A percentile compares a stretch with the other conserved stretches of the same genome.
Conservation (phyloP, 2,888 invertebrate genomes). For the Ophion ventricosus region DNA sequence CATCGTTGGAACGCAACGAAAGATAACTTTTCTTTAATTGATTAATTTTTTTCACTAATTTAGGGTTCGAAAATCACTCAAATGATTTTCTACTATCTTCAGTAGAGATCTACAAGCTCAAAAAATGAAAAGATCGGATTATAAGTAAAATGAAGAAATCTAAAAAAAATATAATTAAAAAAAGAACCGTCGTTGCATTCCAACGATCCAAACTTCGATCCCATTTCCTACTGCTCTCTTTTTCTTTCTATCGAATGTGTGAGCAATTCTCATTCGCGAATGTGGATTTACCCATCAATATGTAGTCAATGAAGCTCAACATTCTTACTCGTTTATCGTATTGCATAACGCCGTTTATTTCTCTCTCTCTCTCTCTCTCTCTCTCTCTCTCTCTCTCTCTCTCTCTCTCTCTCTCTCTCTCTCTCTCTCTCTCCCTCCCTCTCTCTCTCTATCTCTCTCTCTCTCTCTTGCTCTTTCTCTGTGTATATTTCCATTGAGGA, state of each 20-base stretch:
- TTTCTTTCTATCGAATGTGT: not conserved
- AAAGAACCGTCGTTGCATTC: too few relatives aligned
- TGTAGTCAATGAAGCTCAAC: conserved; percentile 52
- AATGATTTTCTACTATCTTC: too few relatives aligned
- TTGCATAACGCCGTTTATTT: not conserved
- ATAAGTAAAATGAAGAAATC: too few relatives aligned
- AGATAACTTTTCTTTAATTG: too few relatives aligned
- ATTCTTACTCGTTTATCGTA: conserved; percentile 48
- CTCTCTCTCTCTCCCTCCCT: conserved; percentile 1
- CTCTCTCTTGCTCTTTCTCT: conserved; percentile 1
- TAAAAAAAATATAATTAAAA: too few relatives aligned
- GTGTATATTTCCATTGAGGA: conserved; percentile 41
- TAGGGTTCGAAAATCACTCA: too few relatives aligned
- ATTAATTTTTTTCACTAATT: too few relatives aligned
- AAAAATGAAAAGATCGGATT: too few relatives aligned
- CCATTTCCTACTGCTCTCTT: not conserved
- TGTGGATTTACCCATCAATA: conserved; percentile 26
- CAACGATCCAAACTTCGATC: too few relatives aligned
- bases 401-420: conserved; percentile 1
- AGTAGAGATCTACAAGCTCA: too few relatives aligned
- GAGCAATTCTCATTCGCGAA: conserved; percentile 20
- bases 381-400: conserved; percentile 5
- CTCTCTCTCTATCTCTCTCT: not conserved
- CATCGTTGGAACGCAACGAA: too few relatives aligned
- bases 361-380: conserved; percentile 2